Percentiles rank a stretch among this genome's conserved stretches.
phyloP scores from a whole-genome alignment of 1,140 invertebrate genomes.

The Brachionus manjavacas region DNA sequence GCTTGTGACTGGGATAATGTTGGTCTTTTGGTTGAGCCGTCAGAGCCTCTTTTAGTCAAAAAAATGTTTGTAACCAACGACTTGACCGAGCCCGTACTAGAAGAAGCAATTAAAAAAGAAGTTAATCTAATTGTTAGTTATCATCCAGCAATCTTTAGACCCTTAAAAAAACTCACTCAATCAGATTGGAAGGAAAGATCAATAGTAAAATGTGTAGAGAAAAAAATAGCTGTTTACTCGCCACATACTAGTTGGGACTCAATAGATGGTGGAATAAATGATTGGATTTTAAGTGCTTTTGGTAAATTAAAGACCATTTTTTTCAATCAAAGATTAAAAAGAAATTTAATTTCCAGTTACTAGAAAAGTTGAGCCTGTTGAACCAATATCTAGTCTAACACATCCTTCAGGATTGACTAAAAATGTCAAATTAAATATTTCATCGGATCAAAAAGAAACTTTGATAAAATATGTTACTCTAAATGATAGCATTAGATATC shows the following conservation, averaged over 20 bases:
- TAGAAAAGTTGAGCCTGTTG: conserved; percentile 29
- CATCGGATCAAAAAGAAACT: background rate
- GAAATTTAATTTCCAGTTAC: background rate
- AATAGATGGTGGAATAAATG: conserved; percentile 33
- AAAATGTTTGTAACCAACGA: conserved; percentile 85
- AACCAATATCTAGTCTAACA: background rate
- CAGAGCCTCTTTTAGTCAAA: conserved; percentile 48
- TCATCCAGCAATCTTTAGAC: conserved; percentile 85
- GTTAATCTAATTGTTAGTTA: conserved; percentile 79
- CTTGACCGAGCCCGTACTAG: conserved; percentile 76
- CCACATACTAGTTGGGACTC: conserved; percentile 70
- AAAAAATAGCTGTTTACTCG: conserved; percentile 81
- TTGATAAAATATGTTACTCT: background rate
- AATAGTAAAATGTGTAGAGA: conserved; percentile 73
- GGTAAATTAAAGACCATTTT: background rate
- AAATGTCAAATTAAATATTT: conserved; percentile 27
- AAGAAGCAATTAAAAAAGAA: conserved; percentile 69
- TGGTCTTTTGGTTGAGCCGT: conserved; percentile 78
- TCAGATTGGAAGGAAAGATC: conserved; percentile 73
- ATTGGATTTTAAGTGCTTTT: conserved; percentile 40
- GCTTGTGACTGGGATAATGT: conserved; percentile 92
- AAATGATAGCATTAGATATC: background rate
- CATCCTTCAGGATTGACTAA: conserved; percentile 31
- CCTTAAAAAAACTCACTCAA: conserved; percentile 71
- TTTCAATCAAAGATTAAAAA: background rate